Base-by-base conservation (phyloP, 2,113 vertebrate species). In the Corythornis vintsioides region DNA sequence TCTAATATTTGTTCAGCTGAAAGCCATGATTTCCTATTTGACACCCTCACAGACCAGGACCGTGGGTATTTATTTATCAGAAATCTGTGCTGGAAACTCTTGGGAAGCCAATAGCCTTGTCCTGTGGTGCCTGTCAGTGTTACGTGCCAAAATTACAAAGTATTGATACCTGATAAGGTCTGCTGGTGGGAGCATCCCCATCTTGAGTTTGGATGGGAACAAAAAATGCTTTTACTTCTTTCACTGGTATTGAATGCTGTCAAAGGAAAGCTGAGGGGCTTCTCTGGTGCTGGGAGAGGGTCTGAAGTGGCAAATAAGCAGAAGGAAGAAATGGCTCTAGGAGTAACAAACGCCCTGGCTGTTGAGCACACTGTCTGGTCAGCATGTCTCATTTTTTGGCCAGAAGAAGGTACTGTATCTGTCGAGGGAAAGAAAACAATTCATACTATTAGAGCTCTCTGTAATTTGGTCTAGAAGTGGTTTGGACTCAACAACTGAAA, bases 401-500 rank as follows among this genome's bases (percentile, higher is more conserved):
- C 85, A 60, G 72, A 83, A 86, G 79, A 79, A 91, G 84, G 47
- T 89, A 70, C 59, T 86, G 50, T 85, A 10, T 85, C 82, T 83
- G n/a, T 88, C 4, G 3, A 45, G 66, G 78, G 72, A 89, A 79
- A 85, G 29, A 57, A 66, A 91, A 86, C 53, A 75, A 66, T 94
- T 79, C 12, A 1, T 70, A 79, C 82, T 88, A 80, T 86, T 90
- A 85, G 47, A 81, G 43, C 61, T 92, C 67, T 22, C 78, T 88
- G 43, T 76, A 47, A 92, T 93, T 89, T 89, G 84, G 76, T 83
- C 64, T 91, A 85, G 60, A 87, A 88, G 72, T 48, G 76, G 56
- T 45, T 92, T 95, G 89, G 85, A 89, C 24, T 87, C 53, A 43
- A 83, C 40, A 77, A 38, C 82, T 92, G 89, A 80, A 91, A 86